Base-by-base conservation (phyloP, 2,888 invertebrate genomes). In the Chrysolina oricalcia region DNA sequence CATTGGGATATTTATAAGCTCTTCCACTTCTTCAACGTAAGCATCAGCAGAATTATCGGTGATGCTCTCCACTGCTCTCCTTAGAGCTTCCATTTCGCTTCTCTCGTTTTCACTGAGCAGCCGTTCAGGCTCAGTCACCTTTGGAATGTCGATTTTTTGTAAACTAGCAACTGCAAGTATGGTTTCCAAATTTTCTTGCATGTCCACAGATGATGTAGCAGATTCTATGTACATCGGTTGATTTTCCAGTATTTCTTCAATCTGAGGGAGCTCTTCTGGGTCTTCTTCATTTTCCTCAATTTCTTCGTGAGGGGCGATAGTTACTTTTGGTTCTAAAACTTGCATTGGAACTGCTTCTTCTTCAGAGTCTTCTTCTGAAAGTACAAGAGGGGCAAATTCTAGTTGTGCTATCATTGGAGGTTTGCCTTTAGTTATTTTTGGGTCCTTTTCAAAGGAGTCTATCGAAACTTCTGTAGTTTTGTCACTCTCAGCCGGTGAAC, bases 21-120 rank as follows among this genome's bases (percentile, higher is more conserved):
- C 72, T 19, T 72, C 64, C 19, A 53, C 72, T 13, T 75, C 75
- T 4, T 74, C 74, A 19, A 72, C 56, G 63, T 76, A 76, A 17
- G 73, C 63, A 73, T 17, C 50, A 43, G 23, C 67, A 3, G 73
- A 70, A 63, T 48, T 59, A 59, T 81, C 81, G 10, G 82, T 84
- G 9, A 83, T 84, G 62, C 84, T 83, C 68, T 82, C 83, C 9
- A 83, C 83, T 19, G 83, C 84, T 68, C 78, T 77, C 64, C 81
- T 78, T 15, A 84, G 68, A 27, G 84, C 81, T 76, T 84, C 83
- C 81, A 82, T 82, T 66, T 84, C 83, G 19, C 74, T 72, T 21
- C 78, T 70, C 70, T 83, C 83, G 46, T 79, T 82, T 43, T 82
- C 82, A 41, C 78, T 82, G 46, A 82, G 67, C 50, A 70, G n/a